Evolutionary conservation across 2,888 invertebrate species (phyloP).

Genomic region (Drosophila affinis): DNA sequence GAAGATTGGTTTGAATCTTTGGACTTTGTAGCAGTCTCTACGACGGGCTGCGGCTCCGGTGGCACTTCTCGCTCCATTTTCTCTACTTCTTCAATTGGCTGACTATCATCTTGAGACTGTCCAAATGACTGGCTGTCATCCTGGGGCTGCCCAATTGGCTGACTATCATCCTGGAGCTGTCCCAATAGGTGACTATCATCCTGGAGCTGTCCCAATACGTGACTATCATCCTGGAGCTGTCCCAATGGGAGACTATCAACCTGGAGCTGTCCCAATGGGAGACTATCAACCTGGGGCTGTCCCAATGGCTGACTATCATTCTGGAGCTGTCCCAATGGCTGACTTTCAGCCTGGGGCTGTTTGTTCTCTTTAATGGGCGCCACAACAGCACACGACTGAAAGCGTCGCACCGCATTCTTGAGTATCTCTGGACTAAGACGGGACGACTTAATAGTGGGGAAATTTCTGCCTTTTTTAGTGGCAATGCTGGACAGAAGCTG

Average conservation of each 20-base stretch:
- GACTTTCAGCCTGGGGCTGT: not conserved
- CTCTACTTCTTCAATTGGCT: not conserved
- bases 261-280: too few species aligned
- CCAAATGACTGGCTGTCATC: not conserved
- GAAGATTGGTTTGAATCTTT: not conserved
- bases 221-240: not conserved
- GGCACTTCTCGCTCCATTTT: not conserved
- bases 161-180: too few species aligned
- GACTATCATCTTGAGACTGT: not conserved
- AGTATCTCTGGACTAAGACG: slow-evolving; percentile 68
- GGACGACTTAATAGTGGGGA: not conserved
- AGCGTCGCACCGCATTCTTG: slow-evolving; percentile 81
- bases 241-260: not conserved
- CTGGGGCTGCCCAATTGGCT: too few species aligned
- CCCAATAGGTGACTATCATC: too few species aligned
- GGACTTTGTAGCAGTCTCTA: not conserved
- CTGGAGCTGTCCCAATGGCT: too few species aligned
- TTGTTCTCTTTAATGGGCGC: slow-evolving; percentile 5
- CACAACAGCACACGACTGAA: slow-evolving; percentile 47
- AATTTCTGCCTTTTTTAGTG: slow-evolving; percentile 46
- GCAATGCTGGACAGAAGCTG: slow-evolving; percentile 74
- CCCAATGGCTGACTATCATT: not conserved
- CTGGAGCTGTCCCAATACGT: not conserved
- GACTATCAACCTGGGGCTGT: not conserved
- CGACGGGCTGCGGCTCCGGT: not conserved